Conservation (phyloP, 1,140 invertebrate species). For the Kradibia gibbosae region DNA sequence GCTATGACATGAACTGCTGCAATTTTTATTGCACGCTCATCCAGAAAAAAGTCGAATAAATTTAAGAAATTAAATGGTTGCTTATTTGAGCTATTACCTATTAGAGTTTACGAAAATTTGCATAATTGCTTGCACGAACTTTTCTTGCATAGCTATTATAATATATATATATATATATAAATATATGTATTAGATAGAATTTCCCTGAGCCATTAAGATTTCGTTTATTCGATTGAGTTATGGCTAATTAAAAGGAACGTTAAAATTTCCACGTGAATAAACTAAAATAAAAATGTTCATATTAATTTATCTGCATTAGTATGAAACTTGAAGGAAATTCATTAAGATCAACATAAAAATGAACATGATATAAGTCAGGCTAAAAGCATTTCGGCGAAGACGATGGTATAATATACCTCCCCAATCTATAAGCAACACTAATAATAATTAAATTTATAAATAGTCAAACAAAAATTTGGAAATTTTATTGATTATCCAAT, state of each 20-base stretch:
- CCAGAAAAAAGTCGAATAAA: background rate
- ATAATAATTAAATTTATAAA: conserved; percentile 8
- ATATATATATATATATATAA: background rate
- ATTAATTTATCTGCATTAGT: background rate
- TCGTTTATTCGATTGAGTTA: background rate
- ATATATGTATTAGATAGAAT: background rate
- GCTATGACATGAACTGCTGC: background rate
- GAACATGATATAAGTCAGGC: background rate
- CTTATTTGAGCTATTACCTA: background rate
- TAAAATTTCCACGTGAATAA: background rate
- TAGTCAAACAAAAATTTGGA: background rate
- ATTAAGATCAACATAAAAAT: background rate
- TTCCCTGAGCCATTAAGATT: background rate
- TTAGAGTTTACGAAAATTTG: background rate
- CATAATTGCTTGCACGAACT: background rate
- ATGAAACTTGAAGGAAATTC: background rate
- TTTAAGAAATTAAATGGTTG: background rate
- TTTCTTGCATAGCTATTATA: background rate
- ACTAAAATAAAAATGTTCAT: background rate
- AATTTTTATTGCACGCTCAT: background rate
- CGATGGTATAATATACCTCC: background rate
- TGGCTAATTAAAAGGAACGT: background rate
- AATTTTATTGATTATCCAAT: background rate
- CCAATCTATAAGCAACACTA: background rate
- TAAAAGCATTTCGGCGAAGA: conserved; percentile 4